Evolutionary conservation across 2,888 invertebrate genomes (phyloP).

Genomic region (Apotomis capreana): DNA sequence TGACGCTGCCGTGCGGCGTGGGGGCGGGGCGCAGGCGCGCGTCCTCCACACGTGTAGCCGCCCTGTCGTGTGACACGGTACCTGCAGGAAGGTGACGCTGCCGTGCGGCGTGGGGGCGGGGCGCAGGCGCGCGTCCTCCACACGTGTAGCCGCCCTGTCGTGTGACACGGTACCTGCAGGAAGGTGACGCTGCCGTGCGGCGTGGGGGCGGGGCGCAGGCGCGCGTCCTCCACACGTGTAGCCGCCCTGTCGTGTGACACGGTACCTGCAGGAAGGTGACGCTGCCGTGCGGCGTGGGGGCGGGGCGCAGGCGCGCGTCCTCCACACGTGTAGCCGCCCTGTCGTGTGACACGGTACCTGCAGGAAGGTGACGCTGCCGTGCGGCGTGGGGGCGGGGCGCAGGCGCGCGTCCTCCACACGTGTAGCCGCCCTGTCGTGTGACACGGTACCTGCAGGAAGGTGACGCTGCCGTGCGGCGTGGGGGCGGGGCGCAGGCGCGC

Average conservation of each 20-base stretch:
- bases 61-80: background rate
- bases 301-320: slow-evolving; percentile 89
- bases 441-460: slow-evolving; percentile 83
- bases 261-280: slow-evolving; percentile 87
- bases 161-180: slow-evolving; percentile 70
- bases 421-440: too few relatives aligned
- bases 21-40: slow-evolving; percentile 87
- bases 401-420: slow-evolving; percentile 92
- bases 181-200: slow-evolving; percentile 91
- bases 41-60: too few relatives aligned
- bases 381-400: slow-evolving; percentile 86
- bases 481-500: slow-evolving; percentile 87
- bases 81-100: slow-evolving; percentile 87
- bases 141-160: too few relatives aligned
- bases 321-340: too few relatives aligned
- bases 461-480: slow-evolving; percentile 90
- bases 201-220: slow-evolving; percentile 86
- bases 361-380: slow-evolving; percentile 89
- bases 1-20: slow-evolving; percentile 90
- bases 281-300: slow-evolving; percentile 88
- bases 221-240: slow-evolving; percentile 91
- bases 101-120: slow-evolving; percentile 89
- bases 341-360: slow-evolving; percentile 59
- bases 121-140: slow-evolving; percentile 90
- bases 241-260: background rate